A percentile compares a stretch with the other conserved stretches of the same genome.
These are phyloP conservation scores for Leptocoma aspasia DNA, from an alignment of 2,113 vertebrate genomes.

Conservation along the genomic window DNA sequence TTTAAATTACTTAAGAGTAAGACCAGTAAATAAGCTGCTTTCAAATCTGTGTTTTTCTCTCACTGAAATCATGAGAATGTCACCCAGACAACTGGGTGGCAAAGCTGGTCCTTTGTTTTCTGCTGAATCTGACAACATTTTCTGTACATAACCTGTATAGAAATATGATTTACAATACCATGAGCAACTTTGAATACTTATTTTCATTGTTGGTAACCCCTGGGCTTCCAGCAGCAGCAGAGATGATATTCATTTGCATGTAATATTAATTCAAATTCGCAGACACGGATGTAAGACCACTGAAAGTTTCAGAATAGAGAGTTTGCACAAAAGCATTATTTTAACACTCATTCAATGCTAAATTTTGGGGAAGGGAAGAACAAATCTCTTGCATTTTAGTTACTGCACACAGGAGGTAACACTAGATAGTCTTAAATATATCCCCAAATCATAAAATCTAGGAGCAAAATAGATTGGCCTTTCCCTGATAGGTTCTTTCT, in stretches of 20 bases:
- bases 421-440: neutral
- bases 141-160: neutral
- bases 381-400: neutral
- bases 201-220: neutral
- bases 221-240: neutral
- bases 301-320: neutral
- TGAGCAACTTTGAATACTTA: neutral
- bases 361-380: neutral
- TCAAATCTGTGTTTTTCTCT: neutral
- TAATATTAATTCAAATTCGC: neutral
- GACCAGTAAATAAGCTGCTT: neutral
- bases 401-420: neutral
- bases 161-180: neutral
- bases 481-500: neutral
- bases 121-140: neutral
- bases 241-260: neutral
- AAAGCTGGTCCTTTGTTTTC: neutral
- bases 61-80: neutral
- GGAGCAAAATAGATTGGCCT: neutral
- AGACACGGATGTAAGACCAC: neutral
- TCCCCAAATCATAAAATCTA: neutral
- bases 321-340: neutral
- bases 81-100: neutral
- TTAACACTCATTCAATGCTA: neutral
- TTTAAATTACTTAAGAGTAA: neutral